These are phyloP conservation scores for Danionella cerebrum DNA, from an alignment of 2,113 vertebrate species.

Conservation along the genomic window DNA sequence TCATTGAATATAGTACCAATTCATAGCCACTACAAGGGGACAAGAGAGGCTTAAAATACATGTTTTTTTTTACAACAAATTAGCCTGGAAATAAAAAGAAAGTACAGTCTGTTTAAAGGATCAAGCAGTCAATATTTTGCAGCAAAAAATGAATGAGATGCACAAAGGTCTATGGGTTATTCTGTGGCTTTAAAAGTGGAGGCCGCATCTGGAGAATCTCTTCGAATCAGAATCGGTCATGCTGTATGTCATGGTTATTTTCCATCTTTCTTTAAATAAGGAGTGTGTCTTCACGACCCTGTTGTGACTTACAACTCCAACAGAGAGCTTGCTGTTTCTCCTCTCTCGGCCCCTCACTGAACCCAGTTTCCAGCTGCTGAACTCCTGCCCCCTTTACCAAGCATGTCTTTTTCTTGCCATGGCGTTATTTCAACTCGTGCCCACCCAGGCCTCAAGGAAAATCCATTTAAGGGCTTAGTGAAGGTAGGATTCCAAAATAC, in stretches of 20 bases:
- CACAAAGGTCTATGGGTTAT: background rate
- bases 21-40: no score
- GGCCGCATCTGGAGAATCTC: background rate
- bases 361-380: background rate
- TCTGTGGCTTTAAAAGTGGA: background rate
- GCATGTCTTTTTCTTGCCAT: background rate
- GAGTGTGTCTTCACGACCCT: background rate
- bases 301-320: background rate
- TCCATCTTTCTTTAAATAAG: background rate
- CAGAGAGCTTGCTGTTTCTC: background rate
- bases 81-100: no score
- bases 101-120: no score
- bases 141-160: no score
- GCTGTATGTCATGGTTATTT: background rate
- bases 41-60: no score
- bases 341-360: background rate
- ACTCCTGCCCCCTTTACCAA: background rate
- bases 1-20: no score
- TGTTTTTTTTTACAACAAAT: no score
- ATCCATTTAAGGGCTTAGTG: constrained; percentile 32
- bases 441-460: constrained; percentile 18
- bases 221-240: constrained; percentile 7
- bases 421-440: background rate
- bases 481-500: background rate
- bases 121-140: no score